A percentile compares a stretch with the other conserved stretches of the same genome.
phyloP scores from a whole-genome alignment of 1,140 invertebrate genomes.

The Myzus persicae region DNA sequence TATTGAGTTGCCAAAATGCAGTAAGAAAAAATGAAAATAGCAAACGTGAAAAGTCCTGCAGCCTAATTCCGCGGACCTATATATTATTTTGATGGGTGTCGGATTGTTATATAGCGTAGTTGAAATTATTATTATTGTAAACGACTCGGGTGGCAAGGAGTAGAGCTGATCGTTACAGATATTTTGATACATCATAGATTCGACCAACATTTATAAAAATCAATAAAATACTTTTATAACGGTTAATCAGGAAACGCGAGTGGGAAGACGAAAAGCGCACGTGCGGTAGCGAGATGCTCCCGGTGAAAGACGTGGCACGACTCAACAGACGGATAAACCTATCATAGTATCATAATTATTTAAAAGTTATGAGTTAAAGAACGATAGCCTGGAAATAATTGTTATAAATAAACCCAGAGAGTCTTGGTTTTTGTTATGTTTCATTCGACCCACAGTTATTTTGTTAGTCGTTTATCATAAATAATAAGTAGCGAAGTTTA shows the following conservation, averaged over 20 bases:
- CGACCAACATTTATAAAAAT: neutral
- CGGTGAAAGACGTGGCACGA: neutral
- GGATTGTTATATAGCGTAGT: neutral
- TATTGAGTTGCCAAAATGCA: neutral
- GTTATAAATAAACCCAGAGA: no score
- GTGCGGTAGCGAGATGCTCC: neutral
- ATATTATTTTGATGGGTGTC: no score
- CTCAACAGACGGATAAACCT: neutral
- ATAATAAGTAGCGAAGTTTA: no score
- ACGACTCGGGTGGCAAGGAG: neutral
- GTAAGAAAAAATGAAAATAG: neutral
- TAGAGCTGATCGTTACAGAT: neutral
- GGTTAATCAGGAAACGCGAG: neutral
- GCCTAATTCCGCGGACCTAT: neutral
- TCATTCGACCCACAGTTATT: no score
- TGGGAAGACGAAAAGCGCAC: neutral
- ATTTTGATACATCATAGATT: neutral
- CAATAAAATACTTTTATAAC: neutral
- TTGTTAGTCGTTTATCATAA: no score
- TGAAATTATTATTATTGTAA: neutral
- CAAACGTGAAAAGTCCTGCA: neutral
- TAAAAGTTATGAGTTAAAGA: no score
- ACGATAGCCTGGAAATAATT: no score
- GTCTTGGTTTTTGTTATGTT: no score
- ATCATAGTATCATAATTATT: no score